A percentile compares a stretch with the other conserved stretches of the same genome.
Conservation (phyloP, 2,113 vertebrate species). For the Oncorhynchus tshawytscha region DNA sequence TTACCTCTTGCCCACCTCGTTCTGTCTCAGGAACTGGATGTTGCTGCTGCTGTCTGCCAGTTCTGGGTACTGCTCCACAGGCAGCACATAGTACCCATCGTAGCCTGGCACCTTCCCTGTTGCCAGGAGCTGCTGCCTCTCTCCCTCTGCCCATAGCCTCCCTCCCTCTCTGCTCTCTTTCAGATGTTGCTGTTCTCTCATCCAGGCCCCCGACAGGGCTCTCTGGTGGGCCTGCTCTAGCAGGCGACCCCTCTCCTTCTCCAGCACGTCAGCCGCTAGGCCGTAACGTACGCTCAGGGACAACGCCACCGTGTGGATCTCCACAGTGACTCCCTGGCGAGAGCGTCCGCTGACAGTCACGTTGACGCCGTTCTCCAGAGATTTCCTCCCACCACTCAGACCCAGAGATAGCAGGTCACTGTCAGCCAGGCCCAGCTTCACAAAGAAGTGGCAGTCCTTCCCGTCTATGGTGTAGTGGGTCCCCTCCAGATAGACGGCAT, state of each 20-base stretch:
- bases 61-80: constrained; percentile 89
- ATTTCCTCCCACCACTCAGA: constrained; percentile 80
- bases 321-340: constrained; percentile 83
- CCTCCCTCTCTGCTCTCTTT: constrained; percentile 83
- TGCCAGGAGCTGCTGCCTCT: constrained; percentile 85
- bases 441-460: constrained; percentile 85
- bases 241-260: constrained; percentile 83
- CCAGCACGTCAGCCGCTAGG: constrained; percentile 76
- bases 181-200: constrained; percentile 81
- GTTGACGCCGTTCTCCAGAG: constrained; percentile 82
- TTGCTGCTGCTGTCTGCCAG: constrained; percentile 91
- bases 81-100: constrained; percentile 87
- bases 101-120: constrained; percentile 85
- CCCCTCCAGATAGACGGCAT: constrained; percentile 82
- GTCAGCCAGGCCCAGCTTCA: constrained; percentile 83
- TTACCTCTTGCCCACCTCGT: constrained; percentile 95
- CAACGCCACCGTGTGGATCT: constrained; percentile 78
- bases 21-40: constrained; percentile 94
- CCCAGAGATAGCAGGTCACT: constrained; percentile 81
- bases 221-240: constrained; percentile 84
- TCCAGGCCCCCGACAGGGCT: constrained; percentile 82
- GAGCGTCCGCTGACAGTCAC: constrained; percentile 84
- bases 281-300: constrained; percentile 86
- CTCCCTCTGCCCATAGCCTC: constrained; percentile 85
- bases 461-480: constrained; percentile 88